A percentile compares a stretch with the other conserved stretches of the same genome.
These are phyloP conservation scores for Gymnothorax javanicus DNA, from an alignment of 2,797 vertebrate species.

Conservation along the genomic window DNA sequence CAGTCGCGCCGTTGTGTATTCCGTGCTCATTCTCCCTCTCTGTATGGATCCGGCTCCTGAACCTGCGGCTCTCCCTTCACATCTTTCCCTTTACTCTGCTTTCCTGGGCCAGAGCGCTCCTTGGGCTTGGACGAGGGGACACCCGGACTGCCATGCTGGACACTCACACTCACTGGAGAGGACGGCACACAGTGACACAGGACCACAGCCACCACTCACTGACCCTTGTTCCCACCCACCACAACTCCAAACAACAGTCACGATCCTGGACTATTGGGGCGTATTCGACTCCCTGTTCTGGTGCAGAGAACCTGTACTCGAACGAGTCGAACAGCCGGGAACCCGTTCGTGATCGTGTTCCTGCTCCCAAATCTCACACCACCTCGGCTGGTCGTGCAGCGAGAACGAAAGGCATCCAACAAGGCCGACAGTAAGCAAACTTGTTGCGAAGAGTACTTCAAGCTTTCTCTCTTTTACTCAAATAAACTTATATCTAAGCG, in stretches of 20 bases:
- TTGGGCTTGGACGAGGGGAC: conserved; percentile 48
- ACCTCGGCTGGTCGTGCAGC: too few relatives aligned
- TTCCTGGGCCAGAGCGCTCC: conserved; percentile 35
- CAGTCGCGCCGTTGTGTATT: neutral
- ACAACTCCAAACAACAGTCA: neutral
- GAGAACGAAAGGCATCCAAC: too few relatives aligned
- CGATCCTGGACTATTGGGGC: neutral
- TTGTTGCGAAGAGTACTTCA: too few relatives aligned
- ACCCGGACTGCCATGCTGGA: conserved; percentile 43
- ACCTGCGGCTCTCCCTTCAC: conserved; percentile 20
- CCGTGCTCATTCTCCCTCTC: conserved; percentile 38
- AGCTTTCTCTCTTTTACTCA: too few relatives aligned
- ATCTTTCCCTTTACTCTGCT: conserved; percentile 10
- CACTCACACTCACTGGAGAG: conserved; percentile 8
- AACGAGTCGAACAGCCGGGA: too few relatives aligned
- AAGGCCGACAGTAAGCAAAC: too few relatives aligned
- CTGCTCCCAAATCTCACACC: too few relatives aligned
- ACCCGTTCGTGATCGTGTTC: too few relatives aligned
- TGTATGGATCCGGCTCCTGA: conserved; percentile 22
- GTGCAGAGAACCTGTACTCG: too few relatives aligned
- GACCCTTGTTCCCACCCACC: neutral
- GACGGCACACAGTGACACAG: neutral
- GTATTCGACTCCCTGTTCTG: too few relatives aligned
- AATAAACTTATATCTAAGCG: too few relatives aligned
- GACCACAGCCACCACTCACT: neutral